Base-by-base conservation (phyloP, 2,113 vertebrate species). In the Conger conger region DNA sequence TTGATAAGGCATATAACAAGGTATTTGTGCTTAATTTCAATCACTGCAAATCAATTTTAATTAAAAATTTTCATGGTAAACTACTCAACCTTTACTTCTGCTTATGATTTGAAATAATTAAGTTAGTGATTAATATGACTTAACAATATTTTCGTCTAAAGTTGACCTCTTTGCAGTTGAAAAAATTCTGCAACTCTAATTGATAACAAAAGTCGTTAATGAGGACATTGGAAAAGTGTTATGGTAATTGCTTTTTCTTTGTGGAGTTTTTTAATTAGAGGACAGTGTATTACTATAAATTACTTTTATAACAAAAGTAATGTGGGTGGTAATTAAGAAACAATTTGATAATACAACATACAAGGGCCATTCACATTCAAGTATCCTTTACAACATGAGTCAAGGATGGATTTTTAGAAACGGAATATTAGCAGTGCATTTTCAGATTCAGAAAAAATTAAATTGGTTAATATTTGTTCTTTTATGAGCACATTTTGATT, bases 31-130 rank as follows among this genome's bases (percentile, higher is more conserved):
- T 92, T 93, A 60, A 93, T 92, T 94, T 93, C 91, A 93, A 94
- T 94, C 92, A 91, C 84, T 89, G 90, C 92, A 94, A 95, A 95
- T 94, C 93, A 93, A 86, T 87, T 92, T 91, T 93, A 94, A 95
- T 94, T 94, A 94, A 95, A 95, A 93, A 90, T 91, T 86, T 87
- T 93, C 91, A 94, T 93, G 93, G 94, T 94, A 92, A 95, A 94
- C 92, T 93, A 90, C 88, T 94, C 92, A 95, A 93, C 91, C 93
- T 94, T 95, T 88, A 91, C 93, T 27, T 90, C 90, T 76, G 92
- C 92, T 91, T 93, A 87, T 87, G 84, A 86, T 89, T 92, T 86
- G 87, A 85, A 93, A 94, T 95, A 94, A 95, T 94, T 92, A 94
- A 89, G 90, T 89, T 42, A 82, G 91, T 88, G 89, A 91, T 93